Base-by-base conservation (phyloP, 2,888 invertebrate species). In the Coecobrya sp. region DNA sequence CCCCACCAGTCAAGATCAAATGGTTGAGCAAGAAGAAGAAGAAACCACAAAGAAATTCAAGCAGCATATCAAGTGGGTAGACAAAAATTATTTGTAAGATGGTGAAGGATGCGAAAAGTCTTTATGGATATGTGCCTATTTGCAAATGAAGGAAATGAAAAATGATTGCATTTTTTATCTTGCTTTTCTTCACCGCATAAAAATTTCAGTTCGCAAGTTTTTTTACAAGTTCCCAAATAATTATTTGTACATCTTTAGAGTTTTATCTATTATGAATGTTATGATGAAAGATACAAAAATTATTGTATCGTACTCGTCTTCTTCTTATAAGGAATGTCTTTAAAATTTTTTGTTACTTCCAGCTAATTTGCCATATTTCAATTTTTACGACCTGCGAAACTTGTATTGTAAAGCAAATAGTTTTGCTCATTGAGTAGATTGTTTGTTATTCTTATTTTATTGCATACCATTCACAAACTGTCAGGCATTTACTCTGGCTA, bases 291-390 rank as follows among this genome's bases (percentile, higher is more conserved):
- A 42, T 30, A 7, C 5, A 10, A 36, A 42, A 73, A 16, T 42
- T 2, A 73, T 42, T 8, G n/a, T 70, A n/a, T n/a, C n/a, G 36
- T 36, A 19, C n/a, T 73, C 36, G 42, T 68, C 30, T 16, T 7
- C 27, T 68, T 27, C 70, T 8, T 42, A 73, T 30, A 73, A 73
- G 70, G 70, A 42, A 36, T 73, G 42, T 42, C 19, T 42, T 42
- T 19, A 73, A 73, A 4, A 5, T 19, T 19, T 36, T 13, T 27
- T 27, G 8, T 82, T 52, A 55, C 52, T 82, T 22, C 22, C 59
- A 82, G 27, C 30, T 27, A 55, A 82, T 55, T 82, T 82, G 30
- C 59, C 59, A 59, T 68, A 30, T 55, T 59, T 82, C 30, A 82
- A 82, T 52, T 49, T 19, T 82, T 22, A 82, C 19, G 55, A 59